phyloP scores from a whole-genome alignment of 2,113 vertebrate species.

The Motacilla tschutschensis region DNA sequence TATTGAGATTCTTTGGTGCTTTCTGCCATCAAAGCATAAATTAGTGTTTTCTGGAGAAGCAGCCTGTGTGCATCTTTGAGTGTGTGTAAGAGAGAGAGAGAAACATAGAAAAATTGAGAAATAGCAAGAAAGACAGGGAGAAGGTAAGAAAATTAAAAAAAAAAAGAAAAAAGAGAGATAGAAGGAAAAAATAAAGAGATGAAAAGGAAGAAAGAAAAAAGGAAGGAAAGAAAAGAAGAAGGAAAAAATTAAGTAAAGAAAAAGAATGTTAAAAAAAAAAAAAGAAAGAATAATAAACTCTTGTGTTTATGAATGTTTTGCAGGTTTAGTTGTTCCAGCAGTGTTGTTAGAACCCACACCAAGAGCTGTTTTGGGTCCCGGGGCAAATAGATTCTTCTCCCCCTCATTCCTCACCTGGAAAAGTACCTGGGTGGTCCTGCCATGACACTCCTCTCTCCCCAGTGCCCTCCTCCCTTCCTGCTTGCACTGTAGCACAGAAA shows the following conservation, averaged over 20 bases:
- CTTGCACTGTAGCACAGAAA: conserved; percentile 35
- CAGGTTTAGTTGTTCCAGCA: background rate
- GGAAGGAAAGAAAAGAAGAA: background rate
- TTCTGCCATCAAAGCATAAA: background rate
- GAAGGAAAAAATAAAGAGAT: background rate
- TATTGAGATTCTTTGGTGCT: background rate
- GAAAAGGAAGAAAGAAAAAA: background rate
- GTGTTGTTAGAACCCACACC: background rate
- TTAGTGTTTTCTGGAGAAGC: background rate
- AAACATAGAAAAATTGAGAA: background rate
- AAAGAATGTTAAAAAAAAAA: background rate
- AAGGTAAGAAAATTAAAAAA: background rate
- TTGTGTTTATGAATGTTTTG: background rate
- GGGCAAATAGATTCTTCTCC: conserved; percentile 37
- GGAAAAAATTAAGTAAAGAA: background rate
- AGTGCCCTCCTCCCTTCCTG: background rate
- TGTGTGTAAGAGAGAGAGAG: background rate
- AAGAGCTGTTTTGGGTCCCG: conserved; percentile 53
- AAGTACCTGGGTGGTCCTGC: conserved; percentile 52
- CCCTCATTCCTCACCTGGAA: conserved; percentile 23
- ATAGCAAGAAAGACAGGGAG: background rate
- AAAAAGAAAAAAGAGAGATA: background rate
- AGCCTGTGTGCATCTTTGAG: accelerated
- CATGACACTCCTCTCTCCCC: background rate
- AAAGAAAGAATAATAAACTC: background rate